Percentiles rank a stretch among this genome's conserved stretches.
Evolutionary conservation across 2,888 invertebrate species (phyloP).

Genomic region (Thereva nobilitata): DNA sequence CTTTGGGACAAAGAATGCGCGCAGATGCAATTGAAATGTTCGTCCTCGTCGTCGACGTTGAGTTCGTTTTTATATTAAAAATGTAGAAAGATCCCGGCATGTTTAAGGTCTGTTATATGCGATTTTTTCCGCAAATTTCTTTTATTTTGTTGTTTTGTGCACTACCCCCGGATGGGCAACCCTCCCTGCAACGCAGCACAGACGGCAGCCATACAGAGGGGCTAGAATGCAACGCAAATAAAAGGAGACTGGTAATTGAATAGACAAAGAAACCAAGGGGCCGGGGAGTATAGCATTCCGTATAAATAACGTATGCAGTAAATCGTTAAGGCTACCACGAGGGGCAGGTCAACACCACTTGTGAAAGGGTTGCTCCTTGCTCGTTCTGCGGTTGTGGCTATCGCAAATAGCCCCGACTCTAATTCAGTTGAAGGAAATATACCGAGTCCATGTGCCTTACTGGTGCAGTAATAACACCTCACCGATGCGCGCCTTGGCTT

Average conservation of each 20-base stretch:
- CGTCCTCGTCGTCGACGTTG: neutral
- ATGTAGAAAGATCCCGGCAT: constrained; percentile 10
- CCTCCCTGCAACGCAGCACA: constrained; percentile 6
- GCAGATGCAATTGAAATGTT: constrained; percentile 30
- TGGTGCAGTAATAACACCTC: constrained; percentile 1
- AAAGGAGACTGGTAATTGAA: constrained; percentile 8
- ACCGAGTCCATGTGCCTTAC: neutral
- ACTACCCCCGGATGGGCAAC: constrained; percentile 8
- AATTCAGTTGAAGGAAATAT: neutral
- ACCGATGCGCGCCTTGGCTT: neutral
- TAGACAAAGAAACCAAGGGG: constrained; percentile 10
- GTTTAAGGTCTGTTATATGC: neutral
- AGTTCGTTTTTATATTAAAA: constrained; percentile 9
- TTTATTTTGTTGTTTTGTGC: constrained; percentile 9
- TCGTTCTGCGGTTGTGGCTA: constrained; percentile 1
- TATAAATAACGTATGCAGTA: too few species aligned
- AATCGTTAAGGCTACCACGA: neutral
- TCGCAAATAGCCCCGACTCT: too few species aligned
- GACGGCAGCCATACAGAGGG: neutral
- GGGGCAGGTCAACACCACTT: constrained; percentile 1
- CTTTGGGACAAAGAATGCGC: constrained; percentile 17
- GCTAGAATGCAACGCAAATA: constrained; percentile 11
- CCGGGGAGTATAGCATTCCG: neutral
- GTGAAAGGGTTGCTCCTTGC: constrained; percentile 13
- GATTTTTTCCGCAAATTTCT: neutral